Percentiles rank a stretch among this genome's conserved stretches.
Conservation (phyloP, 2,888 invertebrate genomes). For the Thymelicus sylvestris region DNA sequence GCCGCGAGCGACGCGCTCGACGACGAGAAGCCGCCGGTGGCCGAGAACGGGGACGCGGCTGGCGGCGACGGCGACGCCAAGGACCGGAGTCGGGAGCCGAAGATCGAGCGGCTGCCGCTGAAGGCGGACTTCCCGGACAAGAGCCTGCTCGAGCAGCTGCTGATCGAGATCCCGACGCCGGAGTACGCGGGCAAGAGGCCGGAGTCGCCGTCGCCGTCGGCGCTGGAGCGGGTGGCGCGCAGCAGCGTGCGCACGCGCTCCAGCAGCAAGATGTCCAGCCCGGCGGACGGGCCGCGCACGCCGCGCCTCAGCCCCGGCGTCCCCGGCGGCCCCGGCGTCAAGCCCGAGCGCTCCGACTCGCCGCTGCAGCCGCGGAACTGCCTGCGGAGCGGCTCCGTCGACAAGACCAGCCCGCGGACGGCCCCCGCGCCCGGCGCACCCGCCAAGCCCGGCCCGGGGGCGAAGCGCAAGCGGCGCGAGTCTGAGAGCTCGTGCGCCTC, state of each 20-base stretch:
- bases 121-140: constrained; percentile 83
- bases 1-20: constrained; percentile 73
- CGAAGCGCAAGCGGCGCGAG: constrained; percentile 91
- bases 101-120: constrained; percentile 68
- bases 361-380: constrained; percentile 63
- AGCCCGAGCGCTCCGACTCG: constrained; percentile 65
- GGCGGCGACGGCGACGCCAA: constrained; percentile 47
- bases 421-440: constrained; percentile 46
- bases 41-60: constrained; percentile 64
- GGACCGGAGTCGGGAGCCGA: constrained; percentile 51
- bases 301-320: constrained; percentile 76
- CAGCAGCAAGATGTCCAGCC: constrained; percentile 88
- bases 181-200: constrained; percentile 81
- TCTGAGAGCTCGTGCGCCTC: constrained; percentile 90
- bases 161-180: constrained; percentile 92
- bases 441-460: constrained; percentile 58
- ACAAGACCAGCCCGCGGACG: constrained; percentile 65
- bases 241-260: constrained; percentile 87
- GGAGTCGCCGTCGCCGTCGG: constrained; percentile 77
- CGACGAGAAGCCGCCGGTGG: constrained; percentile 47
- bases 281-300: constrained; percentile 81
- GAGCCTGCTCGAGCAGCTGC: constrained; percentile 89
- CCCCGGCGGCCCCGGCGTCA: constrained; percentile 64
- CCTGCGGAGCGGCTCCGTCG: constrained; percentile 67
- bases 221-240: constrained; percentile 74